Evolutionary conservation across 2,113 vertebrate species (phyloP).

Genomic region (Calyptomena viridis): DNA sequence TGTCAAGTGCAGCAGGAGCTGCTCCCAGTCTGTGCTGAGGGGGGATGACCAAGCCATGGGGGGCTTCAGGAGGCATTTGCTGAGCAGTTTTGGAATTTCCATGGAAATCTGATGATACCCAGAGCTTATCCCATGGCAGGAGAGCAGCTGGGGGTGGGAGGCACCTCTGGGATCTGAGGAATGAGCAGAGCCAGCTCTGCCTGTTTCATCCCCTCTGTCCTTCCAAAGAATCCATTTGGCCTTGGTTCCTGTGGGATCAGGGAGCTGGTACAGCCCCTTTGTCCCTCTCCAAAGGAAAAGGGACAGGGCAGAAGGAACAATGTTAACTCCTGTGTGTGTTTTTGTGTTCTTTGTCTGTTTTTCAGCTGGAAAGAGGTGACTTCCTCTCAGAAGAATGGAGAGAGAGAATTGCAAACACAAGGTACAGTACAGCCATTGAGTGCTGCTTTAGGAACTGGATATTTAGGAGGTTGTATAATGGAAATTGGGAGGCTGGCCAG

Average conservation of each 20-base stretch:
- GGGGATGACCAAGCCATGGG: accelerated
- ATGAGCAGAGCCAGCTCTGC: neutral
- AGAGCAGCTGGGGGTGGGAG: neutral
- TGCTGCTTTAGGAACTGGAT: neutral
- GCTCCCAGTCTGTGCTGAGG: neutral
- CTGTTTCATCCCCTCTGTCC: accelerated
- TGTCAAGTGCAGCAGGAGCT: neutral
- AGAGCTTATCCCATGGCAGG: accelerated
- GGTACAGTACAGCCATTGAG: slow-evolving; percentile 72
- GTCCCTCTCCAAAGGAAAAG: neutral
- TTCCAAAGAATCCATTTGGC: neutral
- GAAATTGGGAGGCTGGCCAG: slow-evolving; percentile 57
- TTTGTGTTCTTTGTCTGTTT: slow-evolving; percentile 21
- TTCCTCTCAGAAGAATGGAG: slow-evolving; percentile 98
- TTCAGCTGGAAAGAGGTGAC: slow-evolving; percentile 95
- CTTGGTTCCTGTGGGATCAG: neutral
- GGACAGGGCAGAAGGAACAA: neutral
- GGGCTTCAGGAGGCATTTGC: neutral
- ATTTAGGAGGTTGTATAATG: slow-evolving; percentile 12
- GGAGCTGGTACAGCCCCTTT: neutral
- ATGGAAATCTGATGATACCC: accelerated
- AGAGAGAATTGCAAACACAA: slow-evolving; percentile 97
- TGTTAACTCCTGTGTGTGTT: neutral
- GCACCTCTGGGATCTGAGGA: neutral
- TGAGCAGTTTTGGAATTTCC: neutral